Evolutionary conservation across 2,888 invertebrate species (phyloP).

Genomic region (Lithosia quadra): DNA sequence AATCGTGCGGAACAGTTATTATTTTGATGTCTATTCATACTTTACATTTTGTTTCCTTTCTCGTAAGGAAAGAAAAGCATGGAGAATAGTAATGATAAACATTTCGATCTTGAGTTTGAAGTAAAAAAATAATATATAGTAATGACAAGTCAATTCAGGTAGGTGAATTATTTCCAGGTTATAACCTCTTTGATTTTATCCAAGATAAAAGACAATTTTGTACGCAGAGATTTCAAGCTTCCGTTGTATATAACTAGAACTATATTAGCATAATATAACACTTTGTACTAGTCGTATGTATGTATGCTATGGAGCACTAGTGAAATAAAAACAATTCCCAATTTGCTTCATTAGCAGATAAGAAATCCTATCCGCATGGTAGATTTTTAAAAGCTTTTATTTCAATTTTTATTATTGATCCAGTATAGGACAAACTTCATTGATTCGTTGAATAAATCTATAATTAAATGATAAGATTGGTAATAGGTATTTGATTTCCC

Average conservation of each 20-base stretch:
- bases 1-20: conserved; percentile 49
- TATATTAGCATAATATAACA: too few species aligned
- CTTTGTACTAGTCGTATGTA: too few species aligned
- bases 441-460: neutral
- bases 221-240: too few species aligned
- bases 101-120: too few species aligned
- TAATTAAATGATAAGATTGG: neutral
- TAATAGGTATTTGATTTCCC: neutral
- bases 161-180: too few species aligned
- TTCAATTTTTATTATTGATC: too few species aligned
- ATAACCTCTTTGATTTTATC: too few species aligned
- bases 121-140: too few species aligned
- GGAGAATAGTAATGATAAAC: neutral
- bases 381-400: neutral
- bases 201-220: too few species aligned
- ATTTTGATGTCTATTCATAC: conserved; percentile 41
- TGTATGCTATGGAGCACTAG: too few species aligned
- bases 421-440: neutral
- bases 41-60: neutral
- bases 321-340: neutral
- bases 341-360: neutral
- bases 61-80: neutral
- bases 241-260: too few species aligned
- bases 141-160: too few species aligned
- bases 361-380: neutral